phyloP scores from a whole-genome alignment of 2,797 vertebrate species.

The Xerus rutilus region DNA sequence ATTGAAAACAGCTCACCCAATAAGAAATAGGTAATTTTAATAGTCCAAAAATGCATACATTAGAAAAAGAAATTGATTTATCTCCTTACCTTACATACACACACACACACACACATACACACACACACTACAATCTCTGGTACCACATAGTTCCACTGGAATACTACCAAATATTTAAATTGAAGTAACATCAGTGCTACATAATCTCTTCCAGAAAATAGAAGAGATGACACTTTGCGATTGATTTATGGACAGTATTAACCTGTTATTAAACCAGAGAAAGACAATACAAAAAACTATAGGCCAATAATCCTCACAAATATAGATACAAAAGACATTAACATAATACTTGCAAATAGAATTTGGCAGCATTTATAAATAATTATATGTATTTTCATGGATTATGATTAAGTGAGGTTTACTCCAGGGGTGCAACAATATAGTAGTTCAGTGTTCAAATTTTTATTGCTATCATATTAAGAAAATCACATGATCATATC shows the following conservation, averaged over 20 bases:
- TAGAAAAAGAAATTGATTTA: not conserved
- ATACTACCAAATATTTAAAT: constrained; percentile 5
- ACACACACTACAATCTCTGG: not conserved
- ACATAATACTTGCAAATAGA: not conserved
- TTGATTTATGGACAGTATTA: not conserved
- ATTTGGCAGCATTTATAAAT: not conserved
- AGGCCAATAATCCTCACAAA: not conserved
- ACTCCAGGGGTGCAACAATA: not conserved
- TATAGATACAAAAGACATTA: not conserved
- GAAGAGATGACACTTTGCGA: not conserved
- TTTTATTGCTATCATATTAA: not conserved
- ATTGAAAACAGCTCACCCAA: not conserved
- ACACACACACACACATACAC: no score
- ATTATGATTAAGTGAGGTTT: not conserved
- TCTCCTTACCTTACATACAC: no score
- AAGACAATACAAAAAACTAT: not conserved
- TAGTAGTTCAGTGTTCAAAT: constrained; percentile 48
- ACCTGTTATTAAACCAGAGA: constrained; percentile 11
- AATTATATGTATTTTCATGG: not conserved
- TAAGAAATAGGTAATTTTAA: not conserved
- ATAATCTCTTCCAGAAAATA: not conserved
- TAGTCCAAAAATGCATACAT: not conserved
- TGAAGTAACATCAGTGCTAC: not conserved
- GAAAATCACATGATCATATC: not conserved
- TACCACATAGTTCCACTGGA: not conserved